phyloP scores from a whole-genome alignment of 2,113 vertebrate genomes.

The Sisor rabdophorus region DNA sequence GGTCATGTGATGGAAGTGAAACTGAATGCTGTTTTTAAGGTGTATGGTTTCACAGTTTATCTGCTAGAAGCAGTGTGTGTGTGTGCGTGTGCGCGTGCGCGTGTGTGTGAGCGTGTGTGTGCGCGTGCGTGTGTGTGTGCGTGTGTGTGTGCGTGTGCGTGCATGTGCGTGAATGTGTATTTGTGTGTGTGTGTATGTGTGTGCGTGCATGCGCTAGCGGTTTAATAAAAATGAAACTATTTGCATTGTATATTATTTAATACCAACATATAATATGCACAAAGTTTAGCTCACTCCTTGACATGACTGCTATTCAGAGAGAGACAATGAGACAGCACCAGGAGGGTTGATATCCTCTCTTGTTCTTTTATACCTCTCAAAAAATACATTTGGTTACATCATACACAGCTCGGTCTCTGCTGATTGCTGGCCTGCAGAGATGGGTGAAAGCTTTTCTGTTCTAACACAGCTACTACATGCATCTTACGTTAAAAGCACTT shows the following conservation, averaged over 20 bases:
- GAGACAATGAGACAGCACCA: neutral
- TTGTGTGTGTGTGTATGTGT: too few relatives aligned
- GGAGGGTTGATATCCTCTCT: neutral
- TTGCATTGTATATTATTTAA: neutral
- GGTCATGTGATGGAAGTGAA: conserved; percentile 34
- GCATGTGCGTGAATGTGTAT: too few relatives aligned
- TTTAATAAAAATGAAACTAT: neutral
- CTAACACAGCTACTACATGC: neutral
- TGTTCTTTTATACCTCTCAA: neutral
- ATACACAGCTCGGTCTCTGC: conserved; percentile 16
- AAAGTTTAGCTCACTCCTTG: neutral
- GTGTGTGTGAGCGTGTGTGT: too few relatives aligned
- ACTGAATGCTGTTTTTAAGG: neutral
- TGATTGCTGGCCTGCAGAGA: conserved; percentile 30
- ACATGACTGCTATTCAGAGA: neutral
- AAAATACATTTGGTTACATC: conserved; percentile 32
- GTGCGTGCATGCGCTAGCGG: too few relatives aligned
- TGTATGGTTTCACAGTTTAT: conserved; percentile 26
- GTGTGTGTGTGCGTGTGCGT: too few relatives aligned
- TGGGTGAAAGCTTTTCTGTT: conserved; percentile 1
- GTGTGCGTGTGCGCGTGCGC: too few relatives aligned
- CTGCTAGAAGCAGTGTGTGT: neutral
- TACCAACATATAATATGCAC: neutral
- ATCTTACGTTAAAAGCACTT: neutral
- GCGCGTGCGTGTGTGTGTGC: too few relatives aligned